Evolutionary conservation across 2,113 vertebrate species (phyloP).

Genomic region (Pterocles orientalis): DNA sequence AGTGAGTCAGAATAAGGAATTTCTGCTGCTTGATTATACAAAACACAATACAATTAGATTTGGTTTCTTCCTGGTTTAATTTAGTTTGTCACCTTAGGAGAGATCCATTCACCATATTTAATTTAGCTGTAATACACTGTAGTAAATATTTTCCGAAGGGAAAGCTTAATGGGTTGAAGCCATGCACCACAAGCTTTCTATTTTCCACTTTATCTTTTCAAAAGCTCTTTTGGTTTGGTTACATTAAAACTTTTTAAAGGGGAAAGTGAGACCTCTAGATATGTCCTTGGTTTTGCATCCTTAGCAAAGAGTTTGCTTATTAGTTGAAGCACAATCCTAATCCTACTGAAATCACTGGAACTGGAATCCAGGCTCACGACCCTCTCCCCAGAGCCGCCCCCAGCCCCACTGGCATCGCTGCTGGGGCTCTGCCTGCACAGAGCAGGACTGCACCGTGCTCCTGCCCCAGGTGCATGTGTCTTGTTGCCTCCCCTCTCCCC

Average conservation of each 20-base stretch:
- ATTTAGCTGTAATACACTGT: conserved; percentile 47
- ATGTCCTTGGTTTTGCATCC: background rate
- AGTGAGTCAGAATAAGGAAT: background rate
- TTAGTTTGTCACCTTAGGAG: conserved; percentile 54
- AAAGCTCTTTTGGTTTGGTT: background rate
- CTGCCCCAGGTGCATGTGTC: accelerated
- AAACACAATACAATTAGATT: conserved; percentile 42
- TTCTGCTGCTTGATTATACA: conserved; percentile 37
- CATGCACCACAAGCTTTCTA: background rate
- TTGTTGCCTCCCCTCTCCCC: accelerated
- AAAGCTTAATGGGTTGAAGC: conserved; percentile 41
- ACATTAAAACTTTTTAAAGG: background rate
- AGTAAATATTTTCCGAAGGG: conserved; percentile 53
- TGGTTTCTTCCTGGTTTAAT: conserved; percentile 59
- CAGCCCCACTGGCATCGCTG: accelerated
- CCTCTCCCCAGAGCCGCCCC: background rate
- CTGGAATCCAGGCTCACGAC: background rate
- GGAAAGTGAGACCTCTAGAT: conserved; percentile 1
- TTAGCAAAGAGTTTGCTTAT: background rate
- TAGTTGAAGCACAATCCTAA: background rate
- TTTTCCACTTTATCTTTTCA: background rate
- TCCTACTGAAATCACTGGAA: background rate
- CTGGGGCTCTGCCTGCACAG: accelerated
- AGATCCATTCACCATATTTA: conserved; percentile 56
- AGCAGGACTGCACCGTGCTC: background rate